These are phyloP conservation scores for Tiliacea citrago DNA, from an alignment of 2,888 invertebrate species.

Conservation along the genomic window DNA sequence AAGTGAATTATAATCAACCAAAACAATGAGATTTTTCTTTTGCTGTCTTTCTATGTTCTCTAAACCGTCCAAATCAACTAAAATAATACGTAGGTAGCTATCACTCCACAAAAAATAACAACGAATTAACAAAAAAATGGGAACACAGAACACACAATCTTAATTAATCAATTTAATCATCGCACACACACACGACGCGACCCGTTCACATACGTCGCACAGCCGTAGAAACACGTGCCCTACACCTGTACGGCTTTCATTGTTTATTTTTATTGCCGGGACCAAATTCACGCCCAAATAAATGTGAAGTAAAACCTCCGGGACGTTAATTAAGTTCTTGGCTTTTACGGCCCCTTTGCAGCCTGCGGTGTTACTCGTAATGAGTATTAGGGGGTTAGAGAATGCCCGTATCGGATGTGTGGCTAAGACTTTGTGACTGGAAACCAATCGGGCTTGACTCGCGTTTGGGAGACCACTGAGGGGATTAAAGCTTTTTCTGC, in stretches of 20 bases:
- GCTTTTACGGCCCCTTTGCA: conserved; percentile 79
- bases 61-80: background rate
- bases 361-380: conserved; percentile 76
- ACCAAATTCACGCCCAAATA: conserved; percentile 86
- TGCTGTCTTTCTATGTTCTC: background rate
- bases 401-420: conserved; percentile 70
- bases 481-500: conserved; percentile 62
- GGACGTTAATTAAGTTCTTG: conserved; percentile 88
- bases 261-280: conserved; percentile 86
- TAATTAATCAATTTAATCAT: conserved; percentile 61
- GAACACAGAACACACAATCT: conserved; percentile 44
- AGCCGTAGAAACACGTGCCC: conserved; percentile 52
- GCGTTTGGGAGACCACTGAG: conserved; percentile 56
- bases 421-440: conserved; percentile 69
- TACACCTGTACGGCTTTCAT: conserved; percentile 73
- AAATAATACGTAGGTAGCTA: background rate
- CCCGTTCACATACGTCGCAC: conserved; percentile 28
- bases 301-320: conserved; percentile 80
- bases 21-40: background rate
- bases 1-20: background rate
- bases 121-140: conserved; percentile 27
- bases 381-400: conserved; percentile 75
- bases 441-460: conserved; percentile 67
- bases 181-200: conserved; percentile 25
- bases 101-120: conserved; percentile 24